Percentiles rank a stretch among this genome's conserved stretches.
These are phyloP conservation scores for Archivesica marissinica DNA, from an alignment of 1,140 invertebrate species.

Conservation along the genomic window DNA sequence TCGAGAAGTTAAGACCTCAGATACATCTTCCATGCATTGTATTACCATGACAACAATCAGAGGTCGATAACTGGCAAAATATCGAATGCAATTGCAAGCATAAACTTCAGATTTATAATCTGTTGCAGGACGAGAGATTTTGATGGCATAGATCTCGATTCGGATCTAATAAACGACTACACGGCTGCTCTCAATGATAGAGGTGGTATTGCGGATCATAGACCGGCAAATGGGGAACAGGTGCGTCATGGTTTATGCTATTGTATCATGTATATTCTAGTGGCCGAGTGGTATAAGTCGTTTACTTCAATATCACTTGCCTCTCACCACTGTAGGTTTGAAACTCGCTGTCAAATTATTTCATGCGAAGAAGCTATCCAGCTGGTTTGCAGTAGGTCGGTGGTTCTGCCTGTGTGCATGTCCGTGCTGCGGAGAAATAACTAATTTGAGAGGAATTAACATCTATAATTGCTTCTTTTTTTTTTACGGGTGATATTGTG, in stretches of 20 bases:
- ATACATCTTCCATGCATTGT: background rate
- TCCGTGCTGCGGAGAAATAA: background rate
- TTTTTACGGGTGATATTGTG: too few species aligned
- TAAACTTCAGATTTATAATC: background rate
- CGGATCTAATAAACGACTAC: constrained; percentile 79
- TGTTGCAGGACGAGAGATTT: constrained; percentile 48
- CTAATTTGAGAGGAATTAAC: too few species aligned
- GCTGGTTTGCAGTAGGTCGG: background rate
- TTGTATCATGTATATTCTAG: background rate
- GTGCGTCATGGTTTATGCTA: background rate
- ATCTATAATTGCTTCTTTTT: too few species aligned
- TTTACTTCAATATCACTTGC: background rate
- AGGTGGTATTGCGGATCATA: background rate
- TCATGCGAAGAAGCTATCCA: background rate
- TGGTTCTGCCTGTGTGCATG: background rate
- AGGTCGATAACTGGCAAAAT: too few species aligned
- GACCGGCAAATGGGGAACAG: background rate
- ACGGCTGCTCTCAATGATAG: constrained; percentile 74
- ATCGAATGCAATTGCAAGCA: too few species aligned
- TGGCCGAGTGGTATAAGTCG: background rate
- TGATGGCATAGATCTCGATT: constrained; percentile 69
- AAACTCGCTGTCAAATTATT: background rate
- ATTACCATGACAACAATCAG: background rate
- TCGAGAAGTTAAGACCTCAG: background rate
- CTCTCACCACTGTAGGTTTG: background rate